Conservation (phyloP, 2,888 invertebrate species). For the Lithosia quadra region DNA sequence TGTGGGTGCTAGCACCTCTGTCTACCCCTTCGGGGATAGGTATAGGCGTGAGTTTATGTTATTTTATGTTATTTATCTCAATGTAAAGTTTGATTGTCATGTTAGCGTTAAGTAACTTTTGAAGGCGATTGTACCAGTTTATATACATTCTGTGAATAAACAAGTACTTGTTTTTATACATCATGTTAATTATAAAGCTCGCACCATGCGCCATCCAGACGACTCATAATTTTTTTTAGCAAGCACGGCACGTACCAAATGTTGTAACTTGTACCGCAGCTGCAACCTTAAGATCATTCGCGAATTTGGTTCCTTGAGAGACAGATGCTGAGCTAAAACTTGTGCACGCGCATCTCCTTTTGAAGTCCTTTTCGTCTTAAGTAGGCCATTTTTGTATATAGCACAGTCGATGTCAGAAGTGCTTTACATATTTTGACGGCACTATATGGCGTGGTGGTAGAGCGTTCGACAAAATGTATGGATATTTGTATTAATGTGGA, state of each 20-base stretch:
- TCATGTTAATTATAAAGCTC: slow-evolving; percentile 58
- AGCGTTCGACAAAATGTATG: background rate
- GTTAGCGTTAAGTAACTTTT: no score
- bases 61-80: no score
- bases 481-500: no score
- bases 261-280: slow-evolving; percentile 74
- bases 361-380: slow-evolving; percentile 49
- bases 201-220: slow-evolving; percentile 38
- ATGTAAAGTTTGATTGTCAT: no score
- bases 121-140: background rate
- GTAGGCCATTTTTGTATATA: slow-evolving; percentile 23
- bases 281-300: slow-evolving; percentile 73
- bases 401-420: background rate
- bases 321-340: slow-evolving; percentile 63
- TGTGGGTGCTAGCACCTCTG: no score
- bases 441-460: background rate
- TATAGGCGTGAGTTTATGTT: no score
- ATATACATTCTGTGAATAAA: background rate
- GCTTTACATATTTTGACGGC: background rate
- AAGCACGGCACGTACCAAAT: slow-evolving; percentile 80
- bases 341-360: slow-evolving; percentile 25
- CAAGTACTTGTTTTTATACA: background rate
- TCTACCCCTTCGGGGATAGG: no score
- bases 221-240: slow-evolving; percentile 56
- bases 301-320: slow-evolving; percentile 74